phyloP scores from a whole-genome alignment of 2,888 invertebrate species.

The Sarcophaga subvicina region DNA sequence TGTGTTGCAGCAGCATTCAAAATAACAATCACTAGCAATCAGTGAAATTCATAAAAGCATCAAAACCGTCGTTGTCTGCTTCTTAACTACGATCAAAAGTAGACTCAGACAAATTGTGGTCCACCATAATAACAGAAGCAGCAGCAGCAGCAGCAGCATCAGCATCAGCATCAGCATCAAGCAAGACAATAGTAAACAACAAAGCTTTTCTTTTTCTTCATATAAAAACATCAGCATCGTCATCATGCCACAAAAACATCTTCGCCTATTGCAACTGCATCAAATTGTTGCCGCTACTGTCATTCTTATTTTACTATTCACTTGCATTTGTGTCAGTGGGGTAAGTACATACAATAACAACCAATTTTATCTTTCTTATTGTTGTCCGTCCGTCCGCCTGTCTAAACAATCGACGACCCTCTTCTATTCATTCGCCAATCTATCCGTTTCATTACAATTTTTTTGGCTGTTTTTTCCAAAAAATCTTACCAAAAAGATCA shows the following conservation, averaged over 20 bases:
- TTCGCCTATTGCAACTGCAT: slow-evolving; percentile 70
- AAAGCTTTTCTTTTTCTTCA: slow-evolving; percentile 48
- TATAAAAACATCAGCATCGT: slow-evolving; percentile 48
- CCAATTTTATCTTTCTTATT: not conserved
- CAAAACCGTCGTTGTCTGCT: slow-evolving; percentile 46
- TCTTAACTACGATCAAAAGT: slow-evolving; percentile 54
- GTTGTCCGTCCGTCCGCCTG: slow-evolving; percentile 9
- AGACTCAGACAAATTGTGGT: slow-evolving; percentile 62
- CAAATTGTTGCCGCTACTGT: slow-evolving; percentile 71
- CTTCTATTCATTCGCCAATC: not conserved
- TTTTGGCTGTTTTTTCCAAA: slow-evolving; percentile 4
- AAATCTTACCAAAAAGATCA: slow-evolving; percentile 55
- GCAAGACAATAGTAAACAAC: slow-evolving; percentile 50
- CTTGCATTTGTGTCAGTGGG: slow-evolving; percentile 81
- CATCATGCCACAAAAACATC: slow-evolving; percentile 66
- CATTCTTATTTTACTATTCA: slow-evolving; percentile 78
- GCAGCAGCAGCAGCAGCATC: slow-evolving; percentile 46
- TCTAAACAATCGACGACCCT: not conserved
- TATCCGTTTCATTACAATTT: slow-evolving; percentile 1
- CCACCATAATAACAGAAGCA: slow-evolving; percentile 65
- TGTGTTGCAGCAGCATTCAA: slow-evolving; percentile 58
- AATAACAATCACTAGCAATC: slow-evolving; percentile 62
- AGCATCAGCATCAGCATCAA: slow-evolving; percentile 46
- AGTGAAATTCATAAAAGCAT: slow-evolving; percentile 55
- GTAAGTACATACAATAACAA: slow-evolving; percentile 75